These are phyloP conservation scores for Rhodinocichla rosea DNA, from an alignment of 2,113 vertebrate genomes.

Conservation along the genomic window DNA sequence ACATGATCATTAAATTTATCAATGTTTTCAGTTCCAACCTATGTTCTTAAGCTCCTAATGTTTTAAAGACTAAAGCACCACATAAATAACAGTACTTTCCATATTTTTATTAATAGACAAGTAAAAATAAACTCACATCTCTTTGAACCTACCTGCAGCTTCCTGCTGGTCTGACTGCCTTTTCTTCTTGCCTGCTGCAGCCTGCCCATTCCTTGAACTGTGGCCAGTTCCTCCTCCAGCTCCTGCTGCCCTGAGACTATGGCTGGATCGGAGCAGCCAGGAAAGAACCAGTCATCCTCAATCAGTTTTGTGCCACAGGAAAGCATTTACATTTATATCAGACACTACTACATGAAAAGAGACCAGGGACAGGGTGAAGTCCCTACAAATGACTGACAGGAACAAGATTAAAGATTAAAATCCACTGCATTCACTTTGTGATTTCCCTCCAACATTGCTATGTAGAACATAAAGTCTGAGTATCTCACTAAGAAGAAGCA, in stretches of 20 bases:
- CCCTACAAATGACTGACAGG: conserved; percentile 38
- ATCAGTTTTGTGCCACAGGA: conserved; percentile 99
- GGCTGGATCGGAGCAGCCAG: conserved; percentile 97
- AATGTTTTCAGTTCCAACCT: not conserved
- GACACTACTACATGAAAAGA: conserved; percentile 37
- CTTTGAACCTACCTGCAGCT: conserved; percentile 78
- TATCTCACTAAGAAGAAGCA: not conserved
- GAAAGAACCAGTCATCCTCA: conserved; percentile 99
- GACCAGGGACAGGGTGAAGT: conserved; percentile 19
- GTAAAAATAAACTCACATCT: not conserved
- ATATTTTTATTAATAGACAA: not conserved
- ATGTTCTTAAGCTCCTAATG: not conserved
- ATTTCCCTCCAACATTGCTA: conserved; percentile 32
- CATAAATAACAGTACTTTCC: not conserved
- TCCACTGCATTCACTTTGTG: conserved; percentile 13
- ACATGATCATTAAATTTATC: fast-evolving
- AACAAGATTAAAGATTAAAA: conserved; percentile 20
- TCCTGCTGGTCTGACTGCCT: conserved; percentile 59
- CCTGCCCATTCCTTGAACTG: conserved; percentile 78
- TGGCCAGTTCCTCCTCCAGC: conserved; percentile 91
- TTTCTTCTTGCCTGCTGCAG: conserved; percentile 70
- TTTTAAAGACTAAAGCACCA: not conserved
- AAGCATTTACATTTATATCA: conserved; percentile 69
- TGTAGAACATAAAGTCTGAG: not conserved
- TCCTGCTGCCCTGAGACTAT: conserved; percentile 91